Evolutionary conservation across 92 coral and sea anemone species (phyloP), one percentile per base, ranked within the genome.

Genomic region (Blastomussa wellsi): DNA sequence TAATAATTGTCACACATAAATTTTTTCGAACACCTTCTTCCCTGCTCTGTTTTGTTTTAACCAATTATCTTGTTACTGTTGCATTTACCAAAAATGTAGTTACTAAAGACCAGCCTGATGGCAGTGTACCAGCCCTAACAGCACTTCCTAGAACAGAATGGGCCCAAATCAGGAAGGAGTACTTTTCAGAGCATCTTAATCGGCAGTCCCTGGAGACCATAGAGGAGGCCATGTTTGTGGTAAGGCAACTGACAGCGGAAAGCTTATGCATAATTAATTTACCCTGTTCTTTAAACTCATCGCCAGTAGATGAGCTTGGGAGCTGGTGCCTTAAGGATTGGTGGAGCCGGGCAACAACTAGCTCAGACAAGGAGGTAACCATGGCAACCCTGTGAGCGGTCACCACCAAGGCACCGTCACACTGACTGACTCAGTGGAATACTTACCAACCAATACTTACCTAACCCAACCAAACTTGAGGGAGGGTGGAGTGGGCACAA

Each of bases 161-260:
- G 99, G 96, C 98, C 60, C 79, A 78, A 59, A 86, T 96, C 62
- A 87, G 99, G 68, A 88, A 87, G 38, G 93, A 93, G 39, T 83
- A 91, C 74, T 96, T 96, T 84, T 88, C 95, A 47, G 99, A 94
- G 24, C 90, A 98, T 31, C 94, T 94, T 36, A 96, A 96, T 82
- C 87, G 68, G 74, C 95, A 94, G 26, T 68, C 97, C 0, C 82
- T 94, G 64, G 98, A 96, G 41, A 89, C 95, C 81, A 96, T 96
- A 69, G 98, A 96, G 51, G 95, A 95, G 82, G 85, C 99, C 44
- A 76, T 96, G 90, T 96, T 96, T 91, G 81, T 96, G 88, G 99
- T 96, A 86, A 90, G 44, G n/a, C 49, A 55, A 78, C 44, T 0
- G 41, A 68, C 20, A 35, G 22, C 24, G 0, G 41, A 68, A 3